Base-by-base conservation (phyloP, 2,797 vertebrate genomes). In the Carcharodon carcharias region DNA sequence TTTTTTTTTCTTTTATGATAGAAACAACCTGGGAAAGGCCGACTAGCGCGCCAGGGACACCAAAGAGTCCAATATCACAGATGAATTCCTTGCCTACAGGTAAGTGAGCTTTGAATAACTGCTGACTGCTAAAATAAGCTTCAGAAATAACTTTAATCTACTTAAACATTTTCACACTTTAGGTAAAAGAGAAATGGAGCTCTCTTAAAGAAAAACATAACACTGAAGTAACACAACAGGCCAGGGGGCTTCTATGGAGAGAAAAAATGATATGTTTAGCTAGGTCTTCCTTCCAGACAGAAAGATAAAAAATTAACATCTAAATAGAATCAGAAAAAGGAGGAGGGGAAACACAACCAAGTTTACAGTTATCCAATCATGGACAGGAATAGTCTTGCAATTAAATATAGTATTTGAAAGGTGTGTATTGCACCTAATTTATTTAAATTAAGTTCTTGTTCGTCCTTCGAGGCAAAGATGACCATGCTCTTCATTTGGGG, bases 21-120 rank as follows among this genome's bases (percentile, higher is more conserved):
- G 99, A 99, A 97, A 99, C 99, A 0, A 99, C 99, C 96, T 99
- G 99, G 99, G 99, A 99, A 97, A 98, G 98, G 93, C 99, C 99
- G 0, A 98, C 98, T 97, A 98, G 98, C 0, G 97, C 97, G 80
- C 98, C 99, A 40, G 99, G 99, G 96, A 99, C 98, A 50, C 98
- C 99, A 54, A 99, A 98, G 97, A 98, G 98, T 97, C 98, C 98
- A 5, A 96, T 97, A 96, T 98, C 98, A 96, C 98, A 99, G 98
- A 99, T 99, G 98, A 98, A 97, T 97, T 98, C 98, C 69, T 96
- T 98, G 96, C 98, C 98, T 97, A 97, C 98, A 99, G 99, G 99
- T 99, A 98, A 96, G 40, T 93, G 14, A 28, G 28, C 94, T 18
- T 18, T 56, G 31, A 77, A 35, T 35, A 54, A 54, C 18, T 54